Base-by-base conservation (phyloP, 2,113 vertebrate genomes). In the Tupaia tana region DNA sequence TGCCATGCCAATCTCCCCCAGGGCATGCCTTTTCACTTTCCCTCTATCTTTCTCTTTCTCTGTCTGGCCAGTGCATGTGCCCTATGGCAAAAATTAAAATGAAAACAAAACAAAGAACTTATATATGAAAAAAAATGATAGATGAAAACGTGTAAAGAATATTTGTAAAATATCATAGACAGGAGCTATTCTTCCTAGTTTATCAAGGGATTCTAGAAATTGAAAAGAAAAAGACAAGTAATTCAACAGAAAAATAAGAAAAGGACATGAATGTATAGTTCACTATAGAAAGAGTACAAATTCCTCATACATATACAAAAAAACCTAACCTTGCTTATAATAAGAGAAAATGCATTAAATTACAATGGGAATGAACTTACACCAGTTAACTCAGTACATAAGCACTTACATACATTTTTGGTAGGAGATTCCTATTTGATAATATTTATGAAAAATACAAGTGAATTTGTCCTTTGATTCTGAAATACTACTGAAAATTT, bases 361-460 rank as follows among this genome's bases (percentile, higher is more conserved):
- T 34, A 74, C 20, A 90, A 29, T 11, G 3, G 79, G 20, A 89
- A 15, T 61, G 5, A 90, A 74, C 74, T 93, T 75, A 70, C 20
- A 74, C 2, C 1, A 86, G n/a, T 87, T 22, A 84, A 7, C 16
- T 87, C 34, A 25, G 31, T 14, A 73, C 84, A 78, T 52, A 86
- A 78, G 18, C 4, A 81, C 64, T 88, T 56, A 71, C 70, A 85
- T 80, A 52, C 63, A 78, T 80, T 93, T 93, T 93, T 75, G 15
- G 3, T 56, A 61, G 27, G 29, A 2, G 83, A 79, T 88, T 11
- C 15, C 13, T 91, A 85, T 89, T 89, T 77, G 4, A 2, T 43
- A 75, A 81, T 88, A 71, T 85, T 80, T 73, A 64, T 66, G 10
- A 83, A 95, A 90, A 74, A 43, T 83, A 52, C 11, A 91, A 90